These are phyloP conservation scores for Paralvinella palmiformis DNA, from an alignment of 1,140 invertebrate species.

Conservation along the genomic window DNA sequence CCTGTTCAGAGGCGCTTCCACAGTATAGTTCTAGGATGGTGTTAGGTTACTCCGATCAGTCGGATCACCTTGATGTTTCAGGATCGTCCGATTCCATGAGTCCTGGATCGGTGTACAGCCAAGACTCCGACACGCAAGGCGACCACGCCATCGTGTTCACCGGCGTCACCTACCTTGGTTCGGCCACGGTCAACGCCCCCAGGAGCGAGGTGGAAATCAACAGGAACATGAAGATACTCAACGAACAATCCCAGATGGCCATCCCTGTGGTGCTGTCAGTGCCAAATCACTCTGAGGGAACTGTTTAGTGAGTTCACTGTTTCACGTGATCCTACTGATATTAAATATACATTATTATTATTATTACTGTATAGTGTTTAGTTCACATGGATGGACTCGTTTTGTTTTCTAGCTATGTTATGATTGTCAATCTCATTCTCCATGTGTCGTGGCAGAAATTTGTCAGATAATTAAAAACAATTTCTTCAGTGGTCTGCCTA, in stretches of 20 bases:
- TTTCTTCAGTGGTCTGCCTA: too few species aligned
- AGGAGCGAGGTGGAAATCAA: conserved; percentile 93
- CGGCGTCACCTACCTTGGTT: conserved; percentile 89
- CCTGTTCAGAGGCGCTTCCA: too few species aligned
- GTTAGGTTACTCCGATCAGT: too few species aligned
- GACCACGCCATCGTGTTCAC: conserved; percentile 64
- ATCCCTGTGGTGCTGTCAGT: conserved; percentile 77
- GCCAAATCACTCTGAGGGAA: conserved; percentile 74
- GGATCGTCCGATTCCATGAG: conserved; percentile 17
- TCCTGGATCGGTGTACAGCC: conserved; percentile 9
- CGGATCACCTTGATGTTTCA: too few species aligned
- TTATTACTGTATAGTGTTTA: too few species aligned
- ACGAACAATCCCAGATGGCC: conserved; percentile 67
- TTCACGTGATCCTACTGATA: background rate
- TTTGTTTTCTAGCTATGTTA: too few species aligned
- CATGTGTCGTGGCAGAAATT: too few species aligned
- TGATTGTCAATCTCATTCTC: too few species aligned
- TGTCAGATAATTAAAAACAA: too few species aligned
- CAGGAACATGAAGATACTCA: conserved; percentile 85
- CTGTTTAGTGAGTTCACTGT: conserved; percentile 39
- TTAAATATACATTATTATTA: too few species aligned
- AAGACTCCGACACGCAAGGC: conserved; percentile 27
- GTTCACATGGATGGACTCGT: too few species aligned
- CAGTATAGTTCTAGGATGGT: too few species aligned
- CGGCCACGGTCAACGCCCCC: conserved; percentile 85